Percentiles rank a stretch among this genome's conserved stretches.
Conservation (phyloP, 2,888 invertebrate species). For the Chalcosyrphus nemorum region DNA sequence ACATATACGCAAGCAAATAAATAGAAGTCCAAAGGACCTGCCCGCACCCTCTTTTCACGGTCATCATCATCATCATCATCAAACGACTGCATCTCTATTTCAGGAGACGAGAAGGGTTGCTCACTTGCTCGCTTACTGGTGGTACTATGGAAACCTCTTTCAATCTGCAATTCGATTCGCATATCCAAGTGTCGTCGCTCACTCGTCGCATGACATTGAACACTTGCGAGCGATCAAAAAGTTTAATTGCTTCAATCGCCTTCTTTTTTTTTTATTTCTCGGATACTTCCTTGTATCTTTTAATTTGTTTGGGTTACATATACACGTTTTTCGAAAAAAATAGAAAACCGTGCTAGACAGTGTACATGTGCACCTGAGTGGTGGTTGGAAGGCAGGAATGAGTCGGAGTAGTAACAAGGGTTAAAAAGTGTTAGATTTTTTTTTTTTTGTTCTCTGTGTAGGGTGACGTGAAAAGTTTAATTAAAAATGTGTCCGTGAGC, state of each 20-base stretch:
- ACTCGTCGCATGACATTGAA: constrained; percentile 63
- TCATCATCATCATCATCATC: constrained; percentile 46
- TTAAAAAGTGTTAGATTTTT: neutral
- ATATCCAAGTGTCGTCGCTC: constrained; percentile 60
- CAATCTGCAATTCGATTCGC: constrained; percentile 70
- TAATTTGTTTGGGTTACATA: constrained; percentile 48
- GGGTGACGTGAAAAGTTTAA: constrained; percentile 52
- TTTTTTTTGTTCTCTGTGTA: neutral
- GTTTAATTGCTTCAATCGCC: constrained; percentile 70
- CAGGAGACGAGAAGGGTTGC: constrained; percentile 47
- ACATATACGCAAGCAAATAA: constrained; percentile 18
- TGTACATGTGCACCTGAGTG: constrained; percentile 26
- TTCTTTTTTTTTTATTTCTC: neutral
- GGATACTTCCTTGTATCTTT: constrained; percentile 30
- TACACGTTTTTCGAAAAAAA: constrained; percentile 1
- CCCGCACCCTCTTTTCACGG: constrained; percentile 54
- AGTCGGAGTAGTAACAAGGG: constrained; percentile 14
- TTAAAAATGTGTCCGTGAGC: constrained; percentile 70
- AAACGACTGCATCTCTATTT: constrained; percentile 62
- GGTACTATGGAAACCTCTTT: constrained; percentile 52
- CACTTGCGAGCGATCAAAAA: constrained; percentile 68
- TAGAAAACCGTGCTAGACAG: neutral
- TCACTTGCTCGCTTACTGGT: neutral
- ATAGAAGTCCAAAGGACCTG: constrained; percentile 40
- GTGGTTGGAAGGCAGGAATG: neutral